Conservation (phyloP, 2,797 vertebrate species). For the Crotalus adamanteus region DNA sequence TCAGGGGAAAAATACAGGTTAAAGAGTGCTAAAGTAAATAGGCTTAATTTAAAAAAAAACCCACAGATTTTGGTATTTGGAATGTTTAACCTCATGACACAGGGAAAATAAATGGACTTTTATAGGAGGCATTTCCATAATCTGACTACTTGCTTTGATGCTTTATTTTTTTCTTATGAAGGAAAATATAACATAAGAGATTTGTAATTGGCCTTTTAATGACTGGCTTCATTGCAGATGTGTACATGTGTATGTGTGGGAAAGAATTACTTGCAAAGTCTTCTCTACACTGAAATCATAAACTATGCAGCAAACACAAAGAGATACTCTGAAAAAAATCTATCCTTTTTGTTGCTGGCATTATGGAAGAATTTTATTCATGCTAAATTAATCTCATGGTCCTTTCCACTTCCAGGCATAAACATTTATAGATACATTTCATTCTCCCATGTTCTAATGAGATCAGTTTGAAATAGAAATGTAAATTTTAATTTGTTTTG, state of each 20-base stretch:
- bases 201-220: not conserved
- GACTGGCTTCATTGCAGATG: not conserved
- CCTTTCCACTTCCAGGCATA: not conserved
- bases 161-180: not conserved
- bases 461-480: not conserved
- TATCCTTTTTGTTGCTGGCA: not conserved
- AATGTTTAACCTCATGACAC: not conserved
- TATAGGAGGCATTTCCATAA: not conserved
- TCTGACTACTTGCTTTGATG: not conserved
- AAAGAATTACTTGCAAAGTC: not conserved
- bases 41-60: not conserved
- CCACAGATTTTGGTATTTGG: not conserved
- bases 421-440: not conserved
- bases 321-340: not conserved
- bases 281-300: not conserved
- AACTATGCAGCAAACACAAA: not conserved
- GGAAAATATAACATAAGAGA: not conserved
- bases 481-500: not conserved
- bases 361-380: accelerated
- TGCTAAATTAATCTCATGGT: not conserved
- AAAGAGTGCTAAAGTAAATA: not conserved
- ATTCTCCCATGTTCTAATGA: not conserved
- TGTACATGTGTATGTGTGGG: not conserved
- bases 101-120: not conserved
- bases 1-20: not conserved